These are phyloP conservation scores for Ceratosolen fusciceps DNA, from an alignment of 1,140 invertebrate genomes.

Conservation along the genomic window DNA sequence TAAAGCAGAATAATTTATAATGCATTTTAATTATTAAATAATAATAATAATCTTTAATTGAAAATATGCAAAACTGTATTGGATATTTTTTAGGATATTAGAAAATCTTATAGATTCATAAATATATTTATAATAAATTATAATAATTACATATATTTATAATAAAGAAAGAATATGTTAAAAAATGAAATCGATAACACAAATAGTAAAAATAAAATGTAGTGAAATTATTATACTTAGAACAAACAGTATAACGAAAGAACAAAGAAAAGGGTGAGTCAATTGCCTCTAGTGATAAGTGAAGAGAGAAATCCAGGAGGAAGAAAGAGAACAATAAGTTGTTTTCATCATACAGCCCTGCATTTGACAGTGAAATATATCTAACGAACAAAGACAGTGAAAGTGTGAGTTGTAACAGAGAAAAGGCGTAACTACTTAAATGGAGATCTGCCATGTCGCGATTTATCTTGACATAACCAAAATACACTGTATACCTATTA, in stretches of 20 bases:
- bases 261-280: constrained; percentile 31
- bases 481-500: background rate
- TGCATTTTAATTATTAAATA: too few species aligned
- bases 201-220: constrained; percentile 4
- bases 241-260: constrained; percentile 17
- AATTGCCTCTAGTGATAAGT: background rate
- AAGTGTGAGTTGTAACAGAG: background rate
- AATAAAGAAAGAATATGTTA: too few species aligned
- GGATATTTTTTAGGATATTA: too few species aligned
- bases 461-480: background rate
- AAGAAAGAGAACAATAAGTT: constrained; percentile 19
- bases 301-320: background rate
- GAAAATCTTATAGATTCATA: too few species aligned
- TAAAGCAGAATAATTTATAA: too few species aligned
- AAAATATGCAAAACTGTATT: too few species aligned
- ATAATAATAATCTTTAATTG: too few species aligned
- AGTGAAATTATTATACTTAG: constrained; percentile 27
- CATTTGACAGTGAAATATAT: constrained; percentile 38
- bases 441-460: background rate
- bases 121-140: too few species aligned
- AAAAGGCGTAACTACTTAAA: constrained; percentile 13
- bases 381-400: background rate
- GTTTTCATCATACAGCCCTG: constrained; percentile 23
- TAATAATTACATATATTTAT: too few species aligned
- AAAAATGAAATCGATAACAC: constrained; percentile 7